A percentile compares a stretch with the other conserved stretches of the same genome.
phyloP scores from a whole-genome alignment of 2,888 invertebrate genomes.

The Brachypalpus laphriformis region DNA sequence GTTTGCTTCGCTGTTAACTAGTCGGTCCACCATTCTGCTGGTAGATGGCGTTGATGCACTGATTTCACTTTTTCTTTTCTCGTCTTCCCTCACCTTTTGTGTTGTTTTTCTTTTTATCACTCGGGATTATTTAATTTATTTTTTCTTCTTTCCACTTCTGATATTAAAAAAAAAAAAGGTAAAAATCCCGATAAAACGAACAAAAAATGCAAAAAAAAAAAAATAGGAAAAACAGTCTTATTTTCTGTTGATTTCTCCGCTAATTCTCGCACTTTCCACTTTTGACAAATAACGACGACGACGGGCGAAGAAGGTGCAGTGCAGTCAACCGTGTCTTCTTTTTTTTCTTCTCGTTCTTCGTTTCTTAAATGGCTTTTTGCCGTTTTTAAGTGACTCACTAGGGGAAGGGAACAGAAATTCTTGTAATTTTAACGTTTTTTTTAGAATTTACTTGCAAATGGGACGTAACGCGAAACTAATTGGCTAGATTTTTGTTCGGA shows the following conservation, averaged over 20 bases:
- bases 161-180: constrained; percentile 29
- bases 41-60: constrained; percentile 61
- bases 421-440: background rate
- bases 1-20: constrained; percentile 97
- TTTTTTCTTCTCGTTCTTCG: constrained; percentile 58
- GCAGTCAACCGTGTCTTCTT: constrained; percentile 73
- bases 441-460: background rate
- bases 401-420: background rate
- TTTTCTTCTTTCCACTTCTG: constrained; percentile 13
- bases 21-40: constrained; percentile 83
- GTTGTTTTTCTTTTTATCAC: constrained; percentile 13
- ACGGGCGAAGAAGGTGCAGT: constrained; percentile 54
- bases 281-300: constrained; percentile 45
- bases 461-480: constrained; percentile 11
- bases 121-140: constrained; percentile 4
- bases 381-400: constrained; percentile 62
- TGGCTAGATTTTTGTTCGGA: constrained; percentile 22
- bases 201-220: constrained; percentile 7
- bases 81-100: constrained; percentile 50
- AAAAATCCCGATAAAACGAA: constrained; percentile 29
- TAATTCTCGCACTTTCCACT: constrained; percentile 66
- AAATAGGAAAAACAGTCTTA: background rate
- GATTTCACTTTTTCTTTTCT: constrained; percentile 63
- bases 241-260: constrained; percentile 69
- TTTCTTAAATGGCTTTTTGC: constrained; percentile 68